Evolutionary conservation across 2,888 invertebrate species (phyloP), one percentile per base, ranked within the genome.

Genomic region (Dendrolimus houi): DNA sequence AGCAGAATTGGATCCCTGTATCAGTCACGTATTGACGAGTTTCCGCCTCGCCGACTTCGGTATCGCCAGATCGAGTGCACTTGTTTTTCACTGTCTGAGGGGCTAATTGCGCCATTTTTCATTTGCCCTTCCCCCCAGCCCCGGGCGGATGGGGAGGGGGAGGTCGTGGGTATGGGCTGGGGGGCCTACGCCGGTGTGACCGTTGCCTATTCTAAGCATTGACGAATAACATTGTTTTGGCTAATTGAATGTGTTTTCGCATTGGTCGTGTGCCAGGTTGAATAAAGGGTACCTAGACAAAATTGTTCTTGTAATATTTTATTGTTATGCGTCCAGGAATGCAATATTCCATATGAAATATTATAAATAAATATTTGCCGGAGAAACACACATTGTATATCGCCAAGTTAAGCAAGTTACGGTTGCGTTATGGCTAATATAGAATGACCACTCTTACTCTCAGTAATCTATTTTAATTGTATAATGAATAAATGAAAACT

Each of bases 31-130:
- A 82, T 83, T 81, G 81, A 79, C 74, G 77, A 72, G 72, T 70
- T 67, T 68, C 62, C 68, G 72, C 67, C 69, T 64, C 66, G 68
- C 56, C 70, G 70, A 66, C 64, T 74, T 69, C 76, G 72, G 77
- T 69, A 74, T 65, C 69, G 70, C 72, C 75, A 86, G 87, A 87
- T 86, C 79, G 85, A 87, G 85, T 85, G 85, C 85, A 85, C 87
- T 87, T 86, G 87, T 90, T 87, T 87, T 87, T 90, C 89, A 88
- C 88, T 88, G 89, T 89, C 89, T 84, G 82, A 74, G 81, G 75
- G 79, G 83, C 88, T 89, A 90, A 89, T 88, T 87, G 87, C 84
- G 79, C 86, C 81, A 88, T 89, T 89, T 87, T 85, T 90, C 89
- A 88, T 84, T 79, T 79, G 76, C 79, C 80, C 80, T 70, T 71